A percentile compares a stretch with the other conserved stretches of the same genome.
Conservation (phyloP, 2,113 vertebrate species). For the zebrafish (Danio rerio) region GRCz12tu NC_133181.1:39259001-39259500, state of each 20-base stretch:
- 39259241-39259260: background rate
- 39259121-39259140: constrained; percentile 78
- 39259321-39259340: background rate
- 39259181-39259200: constrained; percentile 25
- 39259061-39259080: constrained; percentile 77
- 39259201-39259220: constrained; percentile 19
- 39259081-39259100: constrained; percentile 47
- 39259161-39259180: constrained; percentile 44
- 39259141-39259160: constrained; percentile 55
- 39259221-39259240: constrained; percentile 20
- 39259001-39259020: constrained; percentile 68
- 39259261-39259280: background rate
- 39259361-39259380: background rate
- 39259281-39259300: background rate
- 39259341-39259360: background rate
- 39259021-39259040: constrained; percentile 77
- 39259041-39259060: constrained; percentile 80
- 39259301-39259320: constrained; percentile 1
- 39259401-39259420: too few relatives aligned
- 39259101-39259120: constrained; percentile 70
- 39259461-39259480: too few relatives aligned
- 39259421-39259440: too few relatives aligned
- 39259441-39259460: too few relatives aligned
- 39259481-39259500: too few relatives aligned
- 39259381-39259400: too few relatives aligned